Base-by-base conservation (phyloP, 2,797 vertebrate genomes). In the Gephyroberyx darwinii region DNA sequence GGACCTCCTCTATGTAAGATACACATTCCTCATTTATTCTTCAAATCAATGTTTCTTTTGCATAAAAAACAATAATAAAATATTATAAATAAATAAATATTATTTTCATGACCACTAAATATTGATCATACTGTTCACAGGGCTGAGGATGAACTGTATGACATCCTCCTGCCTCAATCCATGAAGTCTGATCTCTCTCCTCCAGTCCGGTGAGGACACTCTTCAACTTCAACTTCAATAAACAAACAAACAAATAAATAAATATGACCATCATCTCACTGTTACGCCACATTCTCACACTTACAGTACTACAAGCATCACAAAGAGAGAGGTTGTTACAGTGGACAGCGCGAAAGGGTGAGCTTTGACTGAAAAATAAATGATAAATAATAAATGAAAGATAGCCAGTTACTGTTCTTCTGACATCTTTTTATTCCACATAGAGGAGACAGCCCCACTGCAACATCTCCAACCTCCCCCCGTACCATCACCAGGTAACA, bases 401-500 rank as follows among this genome's bases (percentile, higher is more conserved):
- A 31, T 17, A 37, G 26, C 10, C n/a, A 2, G 1, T 61, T 76
- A 59, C 10, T 26, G 26, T 26, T 26, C 26, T 26, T 50, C 45
- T 71, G 13, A 75, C 26, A 1, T 55, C 6, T 5, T 74, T 26
- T 61, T 67, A 4, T 75, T 52, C 17, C 33, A 8, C 84, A 62
- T 61, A 91, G 91, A 52, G 53, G 3, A 35, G 65, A 74, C 8
- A 84, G 59, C 20, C 71, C 84, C 56, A 41, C 58, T 41, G 33
- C 72, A 35, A 47, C 61, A 8, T 83, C 82, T 0, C 74, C 85
- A 2, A 67, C 77, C 16, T 86, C 75, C 62, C 86, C 64, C 26
- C 77, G 43, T 20, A 90, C 54, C 64, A 61, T 26, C 43, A 77
- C 37, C 73, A 92, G 92, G 93, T 94, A 88, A 68, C n/a, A 54